These are phyloP conservation scores for Emydoidea blandingii DNA, from an alignment of 2,797 vertebrate genomes.

Conservation along the genomic window DNA sequence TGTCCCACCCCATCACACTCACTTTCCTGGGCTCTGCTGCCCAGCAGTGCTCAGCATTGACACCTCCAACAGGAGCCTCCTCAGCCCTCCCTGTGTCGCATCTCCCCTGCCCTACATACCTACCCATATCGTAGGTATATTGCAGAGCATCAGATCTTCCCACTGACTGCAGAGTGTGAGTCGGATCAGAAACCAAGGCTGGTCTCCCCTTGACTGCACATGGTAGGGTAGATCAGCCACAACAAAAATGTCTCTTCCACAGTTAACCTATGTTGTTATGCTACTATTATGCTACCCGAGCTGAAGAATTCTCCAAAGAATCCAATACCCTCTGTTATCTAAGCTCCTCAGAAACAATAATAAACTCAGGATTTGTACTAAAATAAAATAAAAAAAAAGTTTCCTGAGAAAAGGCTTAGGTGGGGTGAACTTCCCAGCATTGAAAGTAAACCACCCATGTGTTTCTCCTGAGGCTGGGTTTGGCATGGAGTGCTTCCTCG, in stretches of 20 bases:
- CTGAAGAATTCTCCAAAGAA: neutral
- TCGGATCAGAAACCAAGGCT: neutral
- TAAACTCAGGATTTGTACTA: neutral
- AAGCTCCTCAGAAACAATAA: neutral
- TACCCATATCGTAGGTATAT: too few relatives aligned
- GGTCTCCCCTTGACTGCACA: neutral
- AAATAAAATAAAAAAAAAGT: neutral
- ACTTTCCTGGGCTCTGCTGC: neutral
- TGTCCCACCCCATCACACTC: neutral
- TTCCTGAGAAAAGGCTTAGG: neutral
- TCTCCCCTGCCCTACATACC: neutral
- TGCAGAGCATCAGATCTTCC: neutral
- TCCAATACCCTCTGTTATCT: neutral
- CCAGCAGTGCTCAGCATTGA: neutral
- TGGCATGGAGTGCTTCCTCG: fast-evolving
- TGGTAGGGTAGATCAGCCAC: neutral
- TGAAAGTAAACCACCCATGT: neutral
- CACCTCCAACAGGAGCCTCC: neutral
- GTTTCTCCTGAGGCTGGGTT: neutral
- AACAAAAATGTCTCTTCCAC: neutral
- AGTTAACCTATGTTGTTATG: neutral
- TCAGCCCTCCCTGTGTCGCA: fast-evolving
- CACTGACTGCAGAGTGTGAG: neutral
- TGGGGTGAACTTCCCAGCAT: neutral
- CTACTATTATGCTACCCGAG: fast-evolving